A percentile compares a stretch with the other conserved stretches of the same genome.
Conservation (phyloP, 2,797 vertebrate species). For the Centroberyx gerrardi region DNA sequence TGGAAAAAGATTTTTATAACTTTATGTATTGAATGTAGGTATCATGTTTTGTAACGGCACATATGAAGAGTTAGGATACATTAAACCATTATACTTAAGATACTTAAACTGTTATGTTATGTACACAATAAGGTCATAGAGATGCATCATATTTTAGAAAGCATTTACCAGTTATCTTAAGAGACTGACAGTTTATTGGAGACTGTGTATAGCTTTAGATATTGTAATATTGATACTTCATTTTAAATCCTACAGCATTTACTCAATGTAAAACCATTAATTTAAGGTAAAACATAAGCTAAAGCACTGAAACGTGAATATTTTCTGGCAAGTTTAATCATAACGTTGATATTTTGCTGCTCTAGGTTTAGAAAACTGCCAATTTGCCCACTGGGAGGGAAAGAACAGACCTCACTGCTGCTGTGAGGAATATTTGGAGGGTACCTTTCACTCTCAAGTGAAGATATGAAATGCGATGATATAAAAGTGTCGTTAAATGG, state of each 20-base stretch:
- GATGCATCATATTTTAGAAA: background rate
- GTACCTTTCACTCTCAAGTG: slow-evolving; percentile 50
- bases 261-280: background rate
- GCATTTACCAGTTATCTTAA: background rate
- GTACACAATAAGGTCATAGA: background rate
- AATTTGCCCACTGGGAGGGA: slow-evolving; percentile 46
- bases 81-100: background rate
- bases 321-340: slow-evolving; percentile 8
- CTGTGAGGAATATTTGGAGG: slow-evolving; percentile 54
- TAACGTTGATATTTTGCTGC: background rate
- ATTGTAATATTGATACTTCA: background rate
- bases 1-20: background rate
- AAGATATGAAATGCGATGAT: slow-evolving; percentile 60
- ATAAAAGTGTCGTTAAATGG: slow-evolving; percentile 60
- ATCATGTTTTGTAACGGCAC: background rate
- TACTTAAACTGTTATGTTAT: background rate
- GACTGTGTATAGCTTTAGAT: background rate
- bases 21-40: background rate
- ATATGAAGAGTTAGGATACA: background rate
- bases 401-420: slow-evolving; percentile 30
- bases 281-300: slow-evolving; percentile 13
- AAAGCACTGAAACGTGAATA: background rate
- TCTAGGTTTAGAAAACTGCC: slow-evolving; percentile 36
- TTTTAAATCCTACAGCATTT: background rate
- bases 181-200: background rate